Evolutionary conservation across 2,797 vertebrate genomes (phyloP).

Genomic region (Steatocranus sp.): DNA sequence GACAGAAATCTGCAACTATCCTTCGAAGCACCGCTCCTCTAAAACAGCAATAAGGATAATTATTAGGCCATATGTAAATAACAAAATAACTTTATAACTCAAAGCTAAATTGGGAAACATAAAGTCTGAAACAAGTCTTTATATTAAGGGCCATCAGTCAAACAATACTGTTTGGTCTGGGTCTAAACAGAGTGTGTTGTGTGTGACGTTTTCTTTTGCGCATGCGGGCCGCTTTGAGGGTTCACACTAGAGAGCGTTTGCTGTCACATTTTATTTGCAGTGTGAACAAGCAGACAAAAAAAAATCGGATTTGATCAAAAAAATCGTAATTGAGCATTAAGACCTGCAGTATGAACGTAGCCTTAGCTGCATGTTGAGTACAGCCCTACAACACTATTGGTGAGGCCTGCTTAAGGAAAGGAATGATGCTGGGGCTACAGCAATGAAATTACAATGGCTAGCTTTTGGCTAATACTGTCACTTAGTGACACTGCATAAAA

Average conservation of each 20-base stretch:
- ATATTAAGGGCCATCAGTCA: not conserved
- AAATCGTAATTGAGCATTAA: rapidly evolving
- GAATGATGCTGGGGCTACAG: not conserved
- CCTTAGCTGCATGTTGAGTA: not conserved
- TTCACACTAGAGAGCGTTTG: not conserved
- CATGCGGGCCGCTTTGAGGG: rapidly evolving
- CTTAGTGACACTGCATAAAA: not conserved
- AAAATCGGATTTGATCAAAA: not conserved
- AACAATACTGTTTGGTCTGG: not conserved
- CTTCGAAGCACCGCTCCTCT: not conserved
- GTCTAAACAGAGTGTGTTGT: rapidly evolving
- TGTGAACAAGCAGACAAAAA: not conserved
- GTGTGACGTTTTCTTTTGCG: not conserved
- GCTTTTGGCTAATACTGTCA: not conserved
- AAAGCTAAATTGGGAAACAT: not conserved
- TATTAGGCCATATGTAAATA: not conserved
- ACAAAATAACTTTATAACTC: not conserved
- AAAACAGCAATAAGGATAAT: not conserved
- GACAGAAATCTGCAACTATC: not conserved
- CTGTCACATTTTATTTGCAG: not conserved
- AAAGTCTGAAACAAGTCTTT: not conserved
- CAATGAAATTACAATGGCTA: not conserved
- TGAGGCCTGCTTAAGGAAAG: not conserved
- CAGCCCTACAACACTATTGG: not conserved
- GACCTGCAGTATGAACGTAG: not conserved